These are phyloP conservation scores for Helarctos malayanus DNA, from an alignment of 2,797 vertebrate species.

Conservation along the genomic window DNA sequence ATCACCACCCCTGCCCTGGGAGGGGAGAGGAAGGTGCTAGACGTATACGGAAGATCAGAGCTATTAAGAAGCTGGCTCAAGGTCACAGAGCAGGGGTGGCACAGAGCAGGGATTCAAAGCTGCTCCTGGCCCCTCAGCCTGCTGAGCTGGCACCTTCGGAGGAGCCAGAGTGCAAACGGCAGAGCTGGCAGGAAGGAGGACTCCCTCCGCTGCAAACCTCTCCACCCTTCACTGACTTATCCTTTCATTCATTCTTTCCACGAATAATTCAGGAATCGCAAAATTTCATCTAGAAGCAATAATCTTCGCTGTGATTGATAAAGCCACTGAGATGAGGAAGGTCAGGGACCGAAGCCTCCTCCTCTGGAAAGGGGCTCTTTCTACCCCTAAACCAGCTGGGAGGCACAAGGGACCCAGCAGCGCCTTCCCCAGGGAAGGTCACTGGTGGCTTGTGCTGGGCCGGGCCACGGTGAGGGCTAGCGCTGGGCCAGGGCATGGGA, in stretches of 20 bases:
- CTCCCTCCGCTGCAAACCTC: background rate
- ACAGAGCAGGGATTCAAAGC: background rate
- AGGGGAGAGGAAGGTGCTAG: background rate
- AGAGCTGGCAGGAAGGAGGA: conserved; percentile 54
- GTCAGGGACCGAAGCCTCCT: background rate
- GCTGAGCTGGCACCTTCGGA: background rate
- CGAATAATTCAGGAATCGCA: background rate
- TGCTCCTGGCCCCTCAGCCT: conserved; percentile 49
- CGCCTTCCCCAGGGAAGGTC: background rate
- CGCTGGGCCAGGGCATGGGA: background rate
- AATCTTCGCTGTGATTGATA: background rate
- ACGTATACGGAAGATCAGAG: background rate
- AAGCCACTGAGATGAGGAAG: background rate
- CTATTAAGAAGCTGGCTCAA: background rate
- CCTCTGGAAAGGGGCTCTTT: background rate
- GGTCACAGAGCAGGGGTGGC: background rate
- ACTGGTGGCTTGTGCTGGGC: accelerated
- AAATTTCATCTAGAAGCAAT: background rate
- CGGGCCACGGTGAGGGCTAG: background rate
- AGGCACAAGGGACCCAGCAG: background rate
- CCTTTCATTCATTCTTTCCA: conserved; percentile 58
- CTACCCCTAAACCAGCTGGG: background rate
- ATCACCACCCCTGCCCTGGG: background rate
- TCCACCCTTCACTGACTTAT: background rate
- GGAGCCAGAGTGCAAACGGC: conserved; percentile 27